Conservation (phyloP, 2,888 invertebrate genomes). For the Diadegma fenestrale region DNA sequence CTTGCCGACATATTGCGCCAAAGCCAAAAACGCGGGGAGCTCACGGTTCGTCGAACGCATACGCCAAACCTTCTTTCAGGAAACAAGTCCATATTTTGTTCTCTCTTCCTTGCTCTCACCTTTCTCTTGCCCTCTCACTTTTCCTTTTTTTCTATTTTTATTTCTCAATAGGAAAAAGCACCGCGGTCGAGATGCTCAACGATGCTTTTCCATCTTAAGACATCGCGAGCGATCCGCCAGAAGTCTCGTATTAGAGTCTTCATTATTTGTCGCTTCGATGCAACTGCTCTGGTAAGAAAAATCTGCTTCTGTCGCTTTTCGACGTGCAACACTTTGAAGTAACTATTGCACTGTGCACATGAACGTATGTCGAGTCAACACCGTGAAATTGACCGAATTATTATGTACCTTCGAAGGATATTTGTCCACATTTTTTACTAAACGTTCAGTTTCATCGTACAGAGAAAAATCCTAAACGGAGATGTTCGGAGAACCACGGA, state of each 20-base stretch:
- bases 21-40: constrained; percentile 77
- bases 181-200: constrained; percentile 36
- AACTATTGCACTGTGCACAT: constrained; percentile 4
- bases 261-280: constrained; percentile 43
- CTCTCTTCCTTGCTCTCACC: constrained; percentile 32
- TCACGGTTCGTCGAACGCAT: constrained; percentile 76
- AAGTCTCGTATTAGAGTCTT: constrained; percentile 49
- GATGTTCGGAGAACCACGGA: constrained; percentile 57
- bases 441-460: constrained; percentile 45
- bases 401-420: no score
- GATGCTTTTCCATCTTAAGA: constrained; percentile 38
- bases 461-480: constrained; percentile 39
- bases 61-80: constrained; percentile 65
- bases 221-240: constrained; percentile 39
- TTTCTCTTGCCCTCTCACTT: constrained; percentile 11
- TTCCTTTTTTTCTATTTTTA: constrained; percentile 46
- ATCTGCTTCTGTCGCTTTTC: constrained; percentile 32
- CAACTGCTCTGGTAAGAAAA: constrained; percentile 17
- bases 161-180: constrained; percentile 67
- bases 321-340: constrained; percentile 28
- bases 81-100: constrained; percentile 61
- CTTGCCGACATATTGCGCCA: constrained; percentile 82
- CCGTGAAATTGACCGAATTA: constrained; percentile 58
- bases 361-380: not conserved
- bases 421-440: no score